Conservation (phyloP, 2,113 vertebrate species). For the Pongo abelii region DNA sequence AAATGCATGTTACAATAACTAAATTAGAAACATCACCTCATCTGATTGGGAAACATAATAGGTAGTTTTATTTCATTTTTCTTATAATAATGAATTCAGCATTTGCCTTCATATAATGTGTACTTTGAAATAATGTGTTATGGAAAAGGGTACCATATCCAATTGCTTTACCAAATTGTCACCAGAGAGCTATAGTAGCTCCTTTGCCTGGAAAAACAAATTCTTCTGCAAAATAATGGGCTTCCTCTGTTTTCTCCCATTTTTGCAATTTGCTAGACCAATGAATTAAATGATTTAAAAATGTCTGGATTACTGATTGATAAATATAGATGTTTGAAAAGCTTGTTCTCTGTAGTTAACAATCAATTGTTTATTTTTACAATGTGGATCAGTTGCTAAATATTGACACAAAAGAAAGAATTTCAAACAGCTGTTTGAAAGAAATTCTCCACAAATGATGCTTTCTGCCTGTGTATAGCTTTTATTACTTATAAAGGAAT, state of each 20-base stretch:
- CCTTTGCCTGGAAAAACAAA: neutral
- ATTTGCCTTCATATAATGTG: neutral
- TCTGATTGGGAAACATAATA: neutral
- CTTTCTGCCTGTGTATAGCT: neutral
- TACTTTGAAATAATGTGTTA: neutral
- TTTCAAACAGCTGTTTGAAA: neutral
- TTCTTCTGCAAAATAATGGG: neutral
- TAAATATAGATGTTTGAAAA: neutral
- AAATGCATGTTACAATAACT: neutral
- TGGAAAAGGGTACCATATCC: neutral
- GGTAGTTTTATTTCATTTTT: constrained; percentile 3
- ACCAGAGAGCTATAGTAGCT: neutral
- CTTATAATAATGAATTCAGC: neutral
- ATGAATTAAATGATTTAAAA: neutral
- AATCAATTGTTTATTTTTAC: neutral
- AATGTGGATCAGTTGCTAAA: constrained; percentile 11
- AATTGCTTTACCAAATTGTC: neutral
- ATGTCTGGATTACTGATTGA: neutral
- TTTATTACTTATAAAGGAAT: constrained; percentile 14
- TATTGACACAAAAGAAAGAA: neutral
- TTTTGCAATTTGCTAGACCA: neutral
- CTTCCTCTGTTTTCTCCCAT: neutral
- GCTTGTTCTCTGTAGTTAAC: neutral
- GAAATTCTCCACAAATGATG: constrained; percentile 6
- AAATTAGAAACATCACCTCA: neutral